Evolutionary conservation across 2,797 vertebrate genomes (phyloP).

Genomic region (Cyclopterus lumpus): DNA sequence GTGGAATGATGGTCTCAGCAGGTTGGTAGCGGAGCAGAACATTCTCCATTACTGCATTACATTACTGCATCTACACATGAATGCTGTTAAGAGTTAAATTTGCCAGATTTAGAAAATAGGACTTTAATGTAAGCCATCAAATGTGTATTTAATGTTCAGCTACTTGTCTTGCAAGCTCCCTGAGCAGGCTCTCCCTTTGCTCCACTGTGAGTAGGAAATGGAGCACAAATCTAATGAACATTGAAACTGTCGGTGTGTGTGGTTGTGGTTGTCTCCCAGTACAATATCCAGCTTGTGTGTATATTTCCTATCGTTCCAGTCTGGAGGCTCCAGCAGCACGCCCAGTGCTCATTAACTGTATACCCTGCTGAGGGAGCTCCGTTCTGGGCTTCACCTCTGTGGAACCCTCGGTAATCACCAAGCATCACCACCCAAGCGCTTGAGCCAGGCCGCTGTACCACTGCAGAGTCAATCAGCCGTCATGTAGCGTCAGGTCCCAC

Average conservation of each 20-base stretch:
- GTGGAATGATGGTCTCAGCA: background rate
- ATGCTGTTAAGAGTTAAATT: conserved; percentile 31
- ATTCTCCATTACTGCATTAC: background rate
- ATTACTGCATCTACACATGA: conserved; percentile 30
- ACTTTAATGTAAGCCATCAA: conserved; percentile 47
- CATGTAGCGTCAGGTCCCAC: conserved; percentile 36
- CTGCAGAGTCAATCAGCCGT: conserved; percentile 38
- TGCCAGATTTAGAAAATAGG: conserved; percentile 41
- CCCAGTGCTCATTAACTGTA: conserved; percentile 62
- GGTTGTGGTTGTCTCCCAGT: conserved; percentile 29
- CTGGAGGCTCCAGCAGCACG: conserved; percentile 52
- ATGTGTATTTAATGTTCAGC: conserved; percentile 49
- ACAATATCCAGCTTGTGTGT: conserved; percentile 42
- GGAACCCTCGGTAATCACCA: conserved; percentile 68
- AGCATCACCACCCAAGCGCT: conserved; percentile 64
- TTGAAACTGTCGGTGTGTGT: conserved; percentile 14
- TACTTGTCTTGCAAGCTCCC: conserved; percentile 50
- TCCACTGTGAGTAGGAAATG: conserved; percentile 56
- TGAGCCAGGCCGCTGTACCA: conserved; percentile 23
- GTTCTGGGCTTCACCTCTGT: conserved; percentile 67
- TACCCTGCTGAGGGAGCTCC: conserved; percentile 63
- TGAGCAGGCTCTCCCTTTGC: conserved; percentile 34
- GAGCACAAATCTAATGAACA: conserved; percentile 47
- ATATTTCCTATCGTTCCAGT: conserved; percentile 57
- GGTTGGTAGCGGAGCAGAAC: conserved; percentile 24